phyloP scores from a whole-genome alignment of 2,797 vertebrate species.

The Crenuchus spilurus region DNA sequence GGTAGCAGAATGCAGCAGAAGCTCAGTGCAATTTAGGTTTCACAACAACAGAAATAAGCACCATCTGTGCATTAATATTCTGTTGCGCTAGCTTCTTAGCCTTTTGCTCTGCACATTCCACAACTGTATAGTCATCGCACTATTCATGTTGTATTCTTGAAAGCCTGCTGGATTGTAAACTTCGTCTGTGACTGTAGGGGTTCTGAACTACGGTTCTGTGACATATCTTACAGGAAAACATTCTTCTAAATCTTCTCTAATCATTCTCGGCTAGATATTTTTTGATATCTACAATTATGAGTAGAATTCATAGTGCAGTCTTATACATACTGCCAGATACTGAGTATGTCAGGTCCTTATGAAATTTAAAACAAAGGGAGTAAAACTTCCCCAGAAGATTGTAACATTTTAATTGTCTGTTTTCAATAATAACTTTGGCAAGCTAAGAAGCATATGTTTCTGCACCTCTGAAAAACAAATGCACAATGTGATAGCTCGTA shows the following conservation, averaged over 20 bases:
- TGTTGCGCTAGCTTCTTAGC: not conserved
- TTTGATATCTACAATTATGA: conserved; percentile 13
- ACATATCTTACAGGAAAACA: not conserved
- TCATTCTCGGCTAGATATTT: conserved; percentile 8
- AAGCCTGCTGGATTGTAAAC: not conserved
- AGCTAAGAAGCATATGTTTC: conserved; percentile 57
- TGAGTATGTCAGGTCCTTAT: conserved; percentile 19
- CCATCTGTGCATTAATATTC: not conserved
- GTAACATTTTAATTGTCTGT: conserved; percentile 43
- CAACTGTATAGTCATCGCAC: not conserved
- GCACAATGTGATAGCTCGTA: conserved; percentile 68
- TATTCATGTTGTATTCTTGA: not conserved
- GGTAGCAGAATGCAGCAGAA: conserved; percentile 31
- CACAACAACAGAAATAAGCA: conserved; percentile 14
- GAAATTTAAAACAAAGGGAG: conserved; percentile 40
- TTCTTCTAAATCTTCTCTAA: not conserved
- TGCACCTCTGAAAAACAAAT: conserved; percentile 56
- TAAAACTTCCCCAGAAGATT: conserved; percentile 41
- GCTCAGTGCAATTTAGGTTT: conserved; percentile 18
- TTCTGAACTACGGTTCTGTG: not conserved
- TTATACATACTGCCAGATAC: not conserved
- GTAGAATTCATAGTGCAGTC: not conserved
- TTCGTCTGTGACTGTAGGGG: not conserved
- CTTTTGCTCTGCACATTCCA: not conserved
- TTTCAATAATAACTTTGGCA: conserved; percentile 78